Base-by-base conservation (phyloP, 2,888 invertebrate species). In the Mimachlamys varia region DNA sequence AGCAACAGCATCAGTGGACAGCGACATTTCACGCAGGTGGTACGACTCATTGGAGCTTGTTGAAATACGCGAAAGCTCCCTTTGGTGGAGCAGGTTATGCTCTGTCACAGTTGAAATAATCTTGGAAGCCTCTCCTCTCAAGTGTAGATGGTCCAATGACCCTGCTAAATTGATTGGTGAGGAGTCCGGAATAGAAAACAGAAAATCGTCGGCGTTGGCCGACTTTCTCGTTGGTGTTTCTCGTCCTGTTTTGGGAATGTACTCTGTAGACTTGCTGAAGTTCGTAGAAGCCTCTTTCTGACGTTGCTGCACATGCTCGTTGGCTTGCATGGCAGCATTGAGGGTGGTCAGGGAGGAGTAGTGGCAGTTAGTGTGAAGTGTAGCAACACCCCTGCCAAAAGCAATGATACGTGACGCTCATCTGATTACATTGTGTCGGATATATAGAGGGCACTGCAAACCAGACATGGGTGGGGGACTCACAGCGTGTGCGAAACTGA, bases 331-430 rank as follows among this genome's bases (percentile, higher is more conserved):
- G 88, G 94, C 94, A 89, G 95, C 94, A 90, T 95, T 95, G 91
- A 95, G 92, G 90, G 95, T 95, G 90, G 94, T 94, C 93, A 94
- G 92, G 90, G 95, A 95, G 89, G 95, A 94, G 91, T 94, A 94
- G 91, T 95, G 94, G 91, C 94, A 94, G 92, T 95, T 94, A 92
- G 94, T 93, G 93, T 93, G 94, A 91, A 95, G 94, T 89, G 94
- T 94, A 90, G 95, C 94, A 93, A 95, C 94, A 91, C 95, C 95
- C 95, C 95, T 95, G 95, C 92, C 93, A 94, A 92, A 91, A 92
- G 91, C 91, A 93, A 92, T 89, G 53, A 87, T 76, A 76, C 12
- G 76, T 76, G 76, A 76, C 76, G 76, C 76, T 76, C 76, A 49
- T 38, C 62, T 88, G 38, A n/a, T 58, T 33, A 55, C 53, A 27